Evolutionary conservation across 2,888 invertebrate species (phyloP), one percentile per base, ranked within the genome.

Genomic region (Hesperia comma): DNA sequence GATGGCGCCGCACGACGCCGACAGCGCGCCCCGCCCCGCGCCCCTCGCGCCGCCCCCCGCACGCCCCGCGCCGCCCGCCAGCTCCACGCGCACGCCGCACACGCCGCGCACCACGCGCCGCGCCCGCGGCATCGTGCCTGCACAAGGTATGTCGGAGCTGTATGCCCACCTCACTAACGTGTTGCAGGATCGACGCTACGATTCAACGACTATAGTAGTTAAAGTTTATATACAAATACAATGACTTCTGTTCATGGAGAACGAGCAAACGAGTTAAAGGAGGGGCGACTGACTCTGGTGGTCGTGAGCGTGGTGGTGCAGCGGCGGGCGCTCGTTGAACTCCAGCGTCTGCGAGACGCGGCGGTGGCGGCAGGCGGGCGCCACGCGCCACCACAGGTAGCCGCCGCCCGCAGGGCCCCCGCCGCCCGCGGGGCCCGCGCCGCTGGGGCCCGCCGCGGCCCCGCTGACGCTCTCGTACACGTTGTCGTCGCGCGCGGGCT

Each of bases 1-100:
- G 67, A 93, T 93, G 79, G 94, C 94, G 66, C 95, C 94, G 78
- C 95, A 95, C n/a, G 95, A 95, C 0, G 95, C 95, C 63, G 95
- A 95, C 68, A 95, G 86, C 75, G 94, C 94, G 14, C 93, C 93
- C 68, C 75, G 70, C 72, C 68, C 70, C 62, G 70, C 69, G 61
- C 67, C 63, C 62, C 61, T n/a, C n/a, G n/a, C n/a, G n/a, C n/a
- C 64, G 72, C 79, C 64, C 70, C 72, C 72, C 66, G 61, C 67
- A 63, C 71, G 61, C 74, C 71, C 70, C 72, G 79, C 77, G 73
- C 62, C 70, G 69, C 71, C 60, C 71, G 57, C 69, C 56, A 69
- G 55, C 54, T 64, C 67, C 57, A 33, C 66, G 49, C 63, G 70
- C 71, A 64, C 63, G 68, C 67, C 71, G 74, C 73, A 69, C 63